These are phyloP conservation scores for Tragopan temminckii DNA, from an alignment of 2,797 vertebrate genomes.

Conservation along the genomic window DNA sequence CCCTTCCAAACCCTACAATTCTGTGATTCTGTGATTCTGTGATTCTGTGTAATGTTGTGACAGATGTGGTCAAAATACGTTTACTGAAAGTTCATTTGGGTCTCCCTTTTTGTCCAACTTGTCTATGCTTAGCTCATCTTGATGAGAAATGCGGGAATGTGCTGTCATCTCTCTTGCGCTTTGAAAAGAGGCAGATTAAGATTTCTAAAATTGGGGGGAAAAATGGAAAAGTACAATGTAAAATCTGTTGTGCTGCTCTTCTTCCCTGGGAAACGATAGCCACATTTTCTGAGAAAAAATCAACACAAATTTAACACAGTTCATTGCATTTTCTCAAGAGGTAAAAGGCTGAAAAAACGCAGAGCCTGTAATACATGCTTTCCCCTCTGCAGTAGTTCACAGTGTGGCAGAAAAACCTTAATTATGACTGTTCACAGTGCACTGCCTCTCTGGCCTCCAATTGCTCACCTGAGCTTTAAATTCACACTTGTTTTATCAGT, in stretches of 20 bases:
- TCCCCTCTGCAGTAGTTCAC: neutral
- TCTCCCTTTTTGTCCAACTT: neutral
- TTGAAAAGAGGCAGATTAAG: neutral
- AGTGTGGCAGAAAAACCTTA: neutral
- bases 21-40: too few relatives aligned
- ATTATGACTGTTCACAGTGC: neutral
- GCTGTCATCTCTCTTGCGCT: neutral
- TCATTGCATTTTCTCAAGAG: slow-evolving; percentile 37
- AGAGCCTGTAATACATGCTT: neutral
- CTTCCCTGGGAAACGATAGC: neutral
- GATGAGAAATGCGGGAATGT: neutral
- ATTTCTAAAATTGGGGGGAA: neutral
- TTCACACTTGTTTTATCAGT: slow-evolving; percentile 20
- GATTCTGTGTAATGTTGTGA: neutral
- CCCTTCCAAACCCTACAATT: too few relatives aligned
- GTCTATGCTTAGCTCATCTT: neutral
- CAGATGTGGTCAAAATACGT: neutral
- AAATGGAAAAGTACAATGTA: neutral
- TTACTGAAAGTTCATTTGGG: neutral
- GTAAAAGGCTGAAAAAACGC: neutral
- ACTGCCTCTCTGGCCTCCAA: neutral
- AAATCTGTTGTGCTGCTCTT: neutral
- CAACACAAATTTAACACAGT: slow-evolving; percentile 8
- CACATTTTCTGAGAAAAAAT: slow-evolving; percentile 16
- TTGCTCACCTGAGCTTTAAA: slow-evolving; percentile 27